Evolutionary conservation across 2,113 vertebrate genomes (phyloP).

Genomic region (Balaeniceps rex): DNA sequence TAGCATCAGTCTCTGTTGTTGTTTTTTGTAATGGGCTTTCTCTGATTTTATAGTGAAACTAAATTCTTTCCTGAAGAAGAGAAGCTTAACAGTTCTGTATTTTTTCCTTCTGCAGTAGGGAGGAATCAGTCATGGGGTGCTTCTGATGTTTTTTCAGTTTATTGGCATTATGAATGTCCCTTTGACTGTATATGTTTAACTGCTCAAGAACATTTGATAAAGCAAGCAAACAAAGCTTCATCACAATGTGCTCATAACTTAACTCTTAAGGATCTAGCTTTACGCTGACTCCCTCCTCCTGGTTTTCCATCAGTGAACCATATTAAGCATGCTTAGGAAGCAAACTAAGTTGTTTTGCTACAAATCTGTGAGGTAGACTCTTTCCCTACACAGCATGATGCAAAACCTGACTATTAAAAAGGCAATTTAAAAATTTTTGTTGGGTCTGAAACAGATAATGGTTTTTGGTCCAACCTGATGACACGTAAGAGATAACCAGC

Average conservation of each 20-base stretch:
- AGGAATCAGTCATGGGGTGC: background rate
- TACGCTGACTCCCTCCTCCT: background rate
- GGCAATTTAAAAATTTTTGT: background rate
- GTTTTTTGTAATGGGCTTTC: background rate
- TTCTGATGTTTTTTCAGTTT: background rate
- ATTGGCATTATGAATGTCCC: background rate
- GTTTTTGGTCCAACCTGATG: background rate
- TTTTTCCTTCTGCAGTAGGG: background rate
- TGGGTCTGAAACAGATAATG: background rate
- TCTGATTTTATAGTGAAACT: background rate
- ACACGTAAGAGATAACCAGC: background rate
- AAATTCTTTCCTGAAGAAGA: background rate
- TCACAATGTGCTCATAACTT: background rate
- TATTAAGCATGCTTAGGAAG: background rate
- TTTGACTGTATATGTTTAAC: background rate
- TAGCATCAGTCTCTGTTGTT: background rate
- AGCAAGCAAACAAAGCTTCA: background rate
- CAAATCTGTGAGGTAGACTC: background rate
- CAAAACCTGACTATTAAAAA: background rate
- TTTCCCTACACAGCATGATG: background rate
- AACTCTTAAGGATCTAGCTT: background rate
- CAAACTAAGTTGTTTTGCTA: background rate
- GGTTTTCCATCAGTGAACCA: background rate
- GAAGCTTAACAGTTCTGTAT: background rate
- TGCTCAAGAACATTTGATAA: background rate